Evolutionary conservation across 2,113 vertebrate genomes (phyloP), one percentile per base, ranked within the genome.

Genomic region (Corapipo altera): DNA sequence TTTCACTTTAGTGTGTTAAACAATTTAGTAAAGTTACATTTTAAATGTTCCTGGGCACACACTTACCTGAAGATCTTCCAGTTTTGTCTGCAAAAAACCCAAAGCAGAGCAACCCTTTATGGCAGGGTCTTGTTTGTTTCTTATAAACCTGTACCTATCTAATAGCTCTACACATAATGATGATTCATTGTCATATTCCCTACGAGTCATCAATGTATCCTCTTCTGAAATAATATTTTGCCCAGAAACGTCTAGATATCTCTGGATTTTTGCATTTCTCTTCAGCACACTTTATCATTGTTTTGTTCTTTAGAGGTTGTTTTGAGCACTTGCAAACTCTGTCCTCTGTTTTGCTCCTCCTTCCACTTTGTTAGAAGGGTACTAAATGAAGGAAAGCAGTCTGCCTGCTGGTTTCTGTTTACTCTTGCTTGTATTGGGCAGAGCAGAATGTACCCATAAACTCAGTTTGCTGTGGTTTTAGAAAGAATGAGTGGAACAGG

Each of bases 361-460:
- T 90, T 89, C 43, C 7, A 13, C 64, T 85, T 65, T 32, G 37
- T 57, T 70, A 62, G 49, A 62, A 86, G 55, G 57, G 48, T 84
- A 65, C 27, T 22, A 58, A 90, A 49, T 84, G 79, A 88, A 80
- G 52, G 52, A 39, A 75, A 44, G 57, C 32, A 43, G 22, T 93
- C 71, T 88, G 57, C 57, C 49, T 85, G 65, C 64, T 85, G 43
- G 9, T 91, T 75, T 90, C 69, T 84, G 35, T 94, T 96, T 96
- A 81, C 52, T 75, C 35, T 6, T 58, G 62, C 69, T 91, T 92
- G 39, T 46, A n/a, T 62, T 55, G 46, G 65, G 61, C 79, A 95
- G 90, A 94, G 88, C 88, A 86, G 85, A 83, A 79, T 86, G 79
- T 94, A 67, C 85, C 37, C 69, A 32, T 77, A 88, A 92, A 74